Base-by-base conservation (phyloP, 2,888 invertebrate genomes). In the Diloba caeruleocephala region DNA sequence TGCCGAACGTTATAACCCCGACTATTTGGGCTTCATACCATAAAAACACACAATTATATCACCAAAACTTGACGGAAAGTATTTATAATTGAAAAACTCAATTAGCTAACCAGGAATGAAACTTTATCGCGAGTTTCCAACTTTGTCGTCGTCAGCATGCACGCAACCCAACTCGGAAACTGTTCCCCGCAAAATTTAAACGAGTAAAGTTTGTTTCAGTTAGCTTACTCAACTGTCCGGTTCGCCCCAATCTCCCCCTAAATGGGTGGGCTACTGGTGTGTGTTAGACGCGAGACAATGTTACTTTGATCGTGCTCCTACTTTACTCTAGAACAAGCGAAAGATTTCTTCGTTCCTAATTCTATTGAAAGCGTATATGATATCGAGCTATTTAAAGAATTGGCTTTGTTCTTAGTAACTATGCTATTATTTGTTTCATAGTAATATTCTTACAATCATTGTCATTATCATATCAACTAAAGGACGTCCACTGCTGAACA, bases 181-280 rank as follows among this genome's bases (percentile, higher is more conserved):
- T 74, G 81, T 82, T 84, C 71, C 60, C 88, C 88, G 87, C 90
- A 90, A 90, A 91, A 89, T 92, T 92, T 92, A 92, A 93, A 93
- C 90, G 93, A 92, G 92, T 87, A 92, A 93, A 92, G 89, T 92
- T 92, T 87, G 88, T 87, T 87, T 87, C 83, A 84, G 89, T 88
- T 85, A 82, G 88, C 84, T 88, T 84, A 81, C 86, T 84, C 84
- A 79, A 87, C 86, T 88, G 90, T 89, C 91, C 89, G 82, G 80
- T 74, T 68, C 65, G 53, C 75, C 76, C 76, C 71, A 54, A 53
- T 52, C 61, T 63, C 71, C 66, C 54, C 61, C 66, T 46, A 25
- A 15, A 17, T 38, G 61, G 67, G 29, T 53, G 68, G 59, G 61
- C 32, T 52, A 57, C 74, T 82, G 78, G 82, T 82, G 78, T 82